Base-by-base conservation (phyloP, 1,140 invertebrate species). In the Odontomachus brunneus region DNA sequence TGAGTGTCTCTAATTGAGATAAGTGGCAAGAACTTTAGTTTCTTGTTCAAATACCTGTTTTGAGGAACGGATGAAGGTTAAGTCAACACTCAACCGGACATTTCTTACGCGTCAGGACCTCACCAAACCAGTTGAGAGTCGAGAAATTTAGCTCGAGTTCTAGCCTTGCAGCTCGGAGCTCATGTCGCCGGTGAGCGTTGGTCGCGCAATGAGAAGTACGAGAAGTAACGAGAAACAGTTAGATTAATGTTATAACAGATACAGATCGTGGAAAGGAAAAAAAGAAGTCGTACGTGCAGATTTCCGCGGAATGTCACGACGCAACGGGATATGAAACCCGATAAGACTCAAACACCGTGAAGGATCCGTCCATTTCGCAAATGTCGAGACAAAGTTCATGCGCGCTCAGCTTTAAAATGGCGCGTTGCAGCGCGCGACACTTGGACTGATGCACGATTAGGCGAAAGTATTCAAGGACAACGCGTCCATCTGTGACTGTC, bases 401-500 rank as follows among this genome's bases (percentile, higher is more conserved):
- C 17, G 33, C 49, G 51, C 38, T 81, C 82, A 55, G n/a, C 72
- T 85, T 73, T 78, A 88, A 88, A 83, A 88, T 88, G 86, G 86
- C 86, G 86, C 72, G 82, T 22, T 11, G 38, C 5, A 65, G 55
- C 80, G 29, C 48, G 33, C 49, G 82, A 87, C 83, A 85, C 67
- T 80, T 72, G 15, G 62, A 24, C 29, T 73, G 69, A 85, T 80
- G 84, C 73, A 59, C 80, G 84, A 85, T 89, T 88, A 86, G 87
- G 87, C 88, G 84, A 89, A 89, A 89, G 88, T 89, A 86, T 89
- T 88, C 87, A 88, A 88, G 88, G 84, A 86, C 89, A 86, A 84
- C 86, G 76, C 88, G 24, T 84, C 85, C 72, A 44, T 74, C 24
- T 0, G 65, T 57, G 67, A 81, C 82, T 29, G 59, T 71, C 48